A percentile compares a stretch with the other conserved stretches of the same genome.
phyloP scores from a whole-genome alignment of 1,140 invertebrate species.

The Drosophila albomicans region DNA sequence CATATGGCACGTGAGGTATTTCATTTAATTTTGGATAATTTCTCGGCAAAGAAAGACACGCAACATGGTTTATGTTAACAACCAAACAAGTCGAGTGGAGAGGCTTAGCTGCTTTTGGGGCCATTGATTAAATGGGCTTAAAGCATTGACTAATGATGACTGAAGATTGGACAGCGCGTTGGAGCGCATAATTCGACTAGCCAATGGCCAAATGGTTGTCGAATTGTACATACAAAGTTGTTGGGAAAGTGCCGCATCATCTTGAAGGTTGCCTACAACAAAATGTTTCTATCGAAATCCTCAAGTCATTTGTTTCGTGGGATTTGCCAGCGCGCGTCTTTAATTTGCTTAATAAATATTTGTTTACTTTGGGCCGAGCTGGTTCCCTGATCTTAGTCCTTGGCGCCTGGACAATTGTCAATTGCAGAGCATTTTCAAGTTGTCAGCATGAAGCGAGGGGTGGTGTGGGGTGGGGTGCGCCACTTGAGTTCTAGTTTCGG shows the following conservation, averaged over 20 bases:
- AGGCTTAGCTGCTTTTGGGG: conserved; percentile 10
- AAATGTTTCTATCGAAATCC: conserved; percentile 42
- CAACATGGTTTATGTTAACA: conserved; percentile 64
- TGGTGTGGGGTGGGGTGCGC: conserved; percentile 16
- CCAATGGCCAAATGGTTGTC: conserved; percentile 19
- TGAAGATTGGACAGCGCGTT: conserved; percentile 57
- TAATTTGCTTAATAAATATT: conserved; percentile 82
- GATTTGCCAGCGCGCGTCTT: conserved; percentile 72
- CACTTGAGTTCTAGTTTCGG: conserved; percentile 60
- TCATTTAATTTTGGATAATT: conserved; percentile 70
- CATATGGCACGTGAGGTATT: conserved; percentile 76
- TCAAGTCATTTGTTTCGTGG: conserved; percentile 74
- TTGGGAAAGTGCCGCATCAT: conserved; percentile 61
- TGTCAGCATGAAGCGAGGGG: conserved; percentile 24
- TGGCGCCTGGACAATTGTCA: conserved; percentile 66
- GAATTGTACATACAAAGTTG: not conserved
- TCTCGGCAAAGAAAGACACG: conserved; percentile 52
- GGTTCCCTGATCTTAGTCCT: conserved; percentile 17
- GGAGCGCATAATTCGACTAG: conserved; percentile 73
- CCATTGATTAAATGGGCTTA: conserved; percentile 68
- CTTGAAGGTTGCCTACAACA: conserved; percentile 11
- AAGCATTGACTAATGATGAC: conserved; percentile 78
- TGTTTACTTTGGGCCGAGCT: conserved; percentile 54
- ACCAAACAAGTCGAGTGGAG: conserved; percentile 4
- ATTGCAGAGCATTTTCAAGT: conserved; percentile 67